Evolutionary conservation across 2,797 vertebrate genomes (phyloP).

Genomic region (Labroides dimidiatus): DNA sequence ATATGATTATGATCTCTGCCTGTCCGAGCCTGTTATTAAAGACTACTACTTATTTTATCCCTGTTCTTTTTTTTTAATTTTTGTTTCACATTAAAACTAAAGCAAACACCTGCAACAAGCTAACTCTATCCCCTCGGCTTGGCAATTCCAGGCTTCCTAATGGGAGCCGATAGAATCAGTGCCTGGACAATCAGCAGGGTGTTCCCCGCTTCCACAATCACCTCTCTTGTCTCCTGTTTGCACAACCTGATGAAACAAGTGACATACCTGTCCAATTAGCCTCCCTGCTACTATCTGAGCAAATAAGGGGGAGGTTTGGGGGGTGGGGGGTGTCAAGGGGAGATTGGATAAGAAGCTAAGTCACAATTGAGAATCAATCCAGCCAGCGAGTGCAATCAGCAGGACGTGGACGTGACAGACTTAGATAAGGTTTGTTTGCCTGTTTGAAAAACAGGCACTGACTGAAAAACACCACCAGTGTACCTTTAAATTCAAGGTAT

Average conservation of each 20-base stretch:
- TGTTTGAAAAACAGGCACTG: slow-evolving; percentile 41
- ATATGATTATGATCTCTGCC: too few species aligned
- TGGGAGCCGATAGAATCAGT: slow-evolving; percentile 69
- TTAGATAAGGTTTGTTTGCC: slow-evolving; percentile 60
- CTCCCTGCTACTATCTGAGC: slow-evolving; percentile 60
- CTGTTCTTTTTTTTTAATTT: slow-evolving; percentile 26
- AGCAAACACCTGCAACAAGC: slow-evolving; percentile 53
- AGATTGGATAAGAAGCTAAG: slow-evolving; percentile 53
- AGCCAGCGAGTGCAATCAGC: slow-evolving; percentile 47
- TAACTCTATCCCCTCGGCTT: slow-evolving; percentile 53
- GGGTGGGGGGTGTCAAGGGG: slow-evolving; percentile 13
- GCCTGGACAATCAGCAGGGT: slow-evolving; percentile 70
- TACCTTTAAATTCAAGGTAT: slow-evolving; percentile 36
- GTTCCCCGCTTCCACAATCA: slow-evolving; percentile 51
- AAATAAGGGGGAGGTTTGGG: slow-evolving; percentile 14
- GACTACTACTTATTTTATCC: slow-evolving; percentile 44
- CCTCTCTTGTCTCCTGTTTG: slow-evolving; percentile 40
- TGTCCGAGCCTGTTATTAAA: slow-evolving; percentile 44
- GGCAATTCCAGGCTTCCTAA: slow-evolving; percentile 59
- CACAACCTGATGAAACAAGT: slow-evolving; percentile 62
- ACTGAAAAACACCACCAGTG: slow-evolving; percentile 28
- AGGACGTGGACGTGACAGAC: slow-evolving; percentile 36
- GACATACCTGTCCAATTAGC: slow-evolving; percentile 70
- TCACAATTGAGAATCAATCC: slow-evolving; percentile 63
- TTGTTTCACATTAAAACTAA: too few species aligned